Evolutionary conservation across 2,888 invertebrate species (phyloP), one percentile per base, ranked within the genome.

Genomic region (Ptychoptera albimana): DNA sequence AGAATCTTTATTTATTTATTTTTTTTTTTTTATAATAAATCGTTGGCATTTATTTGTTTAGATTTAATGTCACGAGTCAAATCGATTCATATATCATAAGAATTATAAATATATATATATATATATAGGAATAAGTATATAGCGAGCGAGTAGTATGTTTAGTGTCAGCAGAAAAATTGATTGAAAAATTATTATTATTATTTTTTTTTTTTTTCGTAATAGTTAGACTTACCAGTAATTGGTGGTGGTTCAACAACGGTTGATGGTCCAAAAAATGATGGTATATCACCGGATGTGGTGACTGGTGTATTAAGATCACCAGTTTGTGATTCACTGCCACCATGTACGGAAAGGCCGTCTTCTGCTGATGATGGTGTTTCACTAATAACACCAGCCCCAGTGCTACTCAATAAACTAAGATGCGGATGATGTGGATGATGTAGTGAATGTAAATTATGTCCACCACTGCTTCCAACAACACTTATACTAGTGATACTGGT

Each of bases 221-320:
- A 13, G 5, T 14, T 31, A 31, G 23, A 57, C 79, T 77, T 76
- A 92, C 91, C 91, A 77, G 91, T 86, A 62, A 92, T 91, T 54
- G 85, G 86, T 55, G 91, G 91, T 48, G 91, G 87, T 60, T 92
- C 91, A 55, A 84, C 79, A 55, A 81, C 78, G 51, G 82, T 79
- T 58, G 85, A 79, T 51, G 79, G 74, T 53, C 83, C 88, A 72
- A 92, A 92, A 75, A 93, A 94, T 59, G 87, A 84, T 53, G 87
- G 85, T 59, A 88, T 78, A 70, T 92, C 92, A 58, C 80, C 77
- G 58, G 87, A 86, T 47, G 92, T 91, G 60, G 91, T 88, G 55
- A 92, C 88, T 50, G 93, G 93, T 50, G 93, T 94, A 74, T 94
- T 92, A 61, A 93, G 79, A 67, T 89, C 88, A 50, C 86, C 82